Conservation (phyloP, 2,797 vertebrate genomes). For the Valencia hispanica region DNA sequence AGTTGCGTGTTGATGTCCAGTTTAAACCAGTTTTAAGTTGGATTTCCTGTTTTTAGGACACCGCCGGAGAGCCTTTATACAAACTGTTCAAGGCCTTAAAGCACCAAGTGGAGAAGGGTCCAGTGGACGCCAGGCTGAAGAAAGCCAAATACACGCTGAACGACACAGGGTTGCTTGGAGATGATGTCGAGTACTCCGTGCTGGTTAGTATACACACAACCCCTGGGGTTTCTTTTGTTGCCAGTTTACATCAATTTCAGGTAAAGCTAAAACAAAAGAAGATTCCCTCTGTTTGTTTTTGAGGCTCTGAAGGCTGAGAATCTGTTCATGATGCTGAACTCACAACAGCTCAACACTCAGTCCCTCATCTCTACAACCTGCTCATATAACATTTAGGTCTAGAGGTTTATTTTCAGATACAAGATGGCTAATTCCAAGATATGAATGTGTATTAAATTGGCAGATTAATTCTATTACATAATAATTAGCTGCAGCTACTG, state of each 20-base stretch:
- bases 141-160: constrained; percentile 98
- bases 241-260: not conserved
- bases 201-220: constrained; percentile 81
- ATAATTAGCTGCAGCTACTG: no score
- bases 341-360: no score
- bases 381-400: no score
- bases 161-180: constrained; percentile 94
- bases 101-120: constrained; percentile 97
- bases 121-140: constrained; percentile 92
- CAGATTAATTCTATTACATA: no score
- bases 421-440: no score
- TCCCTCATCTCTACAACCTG: no score
- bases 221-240: no score
- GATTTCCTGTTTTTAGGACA: constrained; percentile 81
- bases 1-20: no score
- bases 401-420: no score
- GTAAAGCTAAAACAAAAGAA: not conserved
- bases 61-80: constrained; percentile 93
- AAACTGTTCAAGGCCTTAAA: constrained; percentile 96
- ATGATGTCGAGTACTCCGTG: constrained; percentile 92
- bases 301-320: not conserved
- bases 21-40: not conserved
- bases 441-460: no score
- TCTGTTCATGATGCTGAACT: not conserved
- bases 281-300: no score